phyloP scores from a whole-genome alignment of 2,888 invertebrate genomes.

The Dexiosoma caninum region DNA sequence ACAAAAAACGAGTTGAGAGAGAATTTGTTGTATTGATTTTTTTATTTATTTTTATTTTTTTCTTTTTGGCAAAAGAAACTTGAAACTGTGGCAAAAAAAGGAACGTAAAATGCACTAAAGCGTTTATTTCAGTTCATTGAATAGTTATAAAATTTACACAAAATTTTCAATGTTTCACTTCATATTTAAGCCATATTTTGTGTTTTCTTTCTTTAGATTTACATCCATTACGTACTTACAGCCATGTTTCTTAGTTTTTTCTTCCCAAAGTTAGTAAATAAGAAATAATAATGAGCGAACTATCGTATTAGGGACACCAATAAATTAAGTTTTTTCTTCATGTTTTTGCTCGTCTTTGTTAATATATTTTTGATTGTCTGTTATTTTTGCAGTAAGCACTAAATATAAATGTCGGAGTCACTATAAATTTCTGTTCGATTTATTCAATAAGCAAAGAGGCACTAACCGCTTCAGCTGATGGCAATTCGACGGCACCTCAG shows the following conservation, averaged over 20 bases:
- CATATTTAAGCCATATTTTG: slow-evolving; percentile 7
- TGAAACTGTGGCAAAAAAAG: not conserved
- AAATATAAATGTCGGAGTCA: too few species aligned
- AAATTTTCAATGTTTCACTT: slow-evolving; percentile 2
- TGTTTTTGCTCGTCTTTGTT: too few species aligned
- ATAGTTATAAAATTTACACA: slow-evolving; percentile 8
- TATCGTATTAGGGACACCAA: not conserved
- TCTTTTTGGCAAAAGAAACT: not conserved
- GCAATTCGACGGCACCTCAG: too few species aligned
- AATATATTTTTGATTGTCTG: too few species aligned
- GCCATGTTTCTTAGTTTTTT: too few species aligned
- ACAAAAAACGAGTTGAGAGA: too few species aligned
- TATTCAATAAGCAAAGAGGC: too few species aligned
- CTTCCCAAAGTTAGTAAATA: not conserved
- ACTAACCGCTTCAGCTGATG: too few species aligned
- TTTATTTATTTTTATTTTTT: not conserved
- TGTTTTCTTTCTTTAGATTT: not conserved
- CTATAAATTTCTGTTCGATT: too few species aligned
- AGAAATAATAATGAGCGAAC: not conserved
- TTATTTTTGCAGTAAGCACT: too few species aligned
- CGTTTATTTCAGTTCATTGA: slow-evolving; percentile 41
- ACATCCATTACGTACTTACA: not conserved
- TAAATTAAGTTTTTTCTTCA: not conserved
- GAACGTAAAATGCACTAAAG: not conserved
- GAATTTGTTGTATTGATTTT: not conserved